Evolutionary conservation across 1,140 invertebrate species (phyloP), one percentile per base, ranked within the genome.

Genomic region (Anastatus disparis): DNA sequence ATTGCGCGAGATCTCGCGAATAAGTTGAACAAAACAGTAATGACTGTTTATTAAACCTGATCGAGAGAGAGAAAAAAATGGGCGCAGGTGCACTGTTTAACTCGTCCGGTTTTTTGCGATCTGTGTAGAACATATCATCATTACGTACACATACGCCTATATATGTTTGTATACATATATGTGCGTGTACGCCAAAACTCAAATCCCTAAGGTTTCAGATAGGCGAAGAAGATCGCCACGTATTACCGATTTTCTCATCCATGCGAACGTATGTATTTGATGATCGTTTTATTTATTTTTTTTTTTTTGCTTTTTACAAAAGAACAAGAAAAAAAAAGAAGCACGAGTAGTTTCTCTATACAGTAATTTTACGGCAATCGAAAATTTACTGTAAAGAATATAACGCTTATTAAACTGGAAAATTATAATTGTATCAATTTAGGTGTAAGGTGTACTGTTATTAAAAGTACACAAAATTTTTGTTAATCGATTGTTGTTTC

Each of bases 11-110:
- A 13, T 24, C 46, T 50, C n/a, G 35, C 38, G n/a, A 65, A 40
- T n/a, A 17, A 29, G 20, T 6, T 20, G 50, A 3, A 27, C 12
- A 26, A 64, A 48, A 67, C 63, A 72, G 58, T 75, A 76, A 78
- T 76, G 74, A 68, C 73, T 55, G 73, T 74, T 76, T 77, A 77
- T 78, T 78, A 78, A 76, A 75, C 65, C 55, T 46, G 73, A 76
- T 76, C 66, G 70, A 68, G 75, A 77, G 74, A 77, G 71, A 46
- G n/a, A n/a, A n/a, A n/a, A 4, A 10, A 35, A 35, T 4, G 31
- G 62, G 52, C 55, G 71, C 76, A 78, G 77, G 74, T 78, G 77
- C 55, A 24, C 46, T 9, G 46, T 35, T 4, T 10, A 9, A 17
- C 48, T 13, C 46, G 24, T 52, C 62, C 35, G 31, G 50, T 65